A percentile compares a stretch with the other conserved stretches of the same genome.
Evolutionary conservation across 2,888 invertebrate species (phyloP).

Genomic region (Ormyrus labotus): DNA sequence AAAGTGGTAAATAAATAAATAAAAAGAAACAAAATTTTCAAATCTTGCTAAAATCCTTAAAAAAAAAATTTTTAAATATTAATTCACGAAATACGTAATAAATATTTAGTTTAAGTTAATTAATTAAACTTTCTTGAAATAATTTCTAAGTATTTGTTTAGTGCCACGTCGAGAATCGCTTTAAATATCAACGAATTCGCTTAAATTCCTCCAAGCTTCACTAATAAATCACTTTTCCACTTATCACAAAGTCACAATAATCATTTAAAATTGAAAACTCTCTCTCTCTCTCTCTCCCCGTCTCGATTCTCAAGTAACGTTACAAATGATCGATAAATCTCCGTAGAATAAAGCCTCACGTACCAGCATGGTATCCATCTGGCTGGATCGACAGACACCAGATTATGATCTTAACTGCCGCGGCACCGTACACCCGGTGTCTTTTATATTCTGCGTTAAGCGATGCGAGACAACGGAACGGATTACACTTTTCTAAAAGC

Average conservation of each 20-base stretch:
- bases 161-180: no score
- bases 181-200: no score
- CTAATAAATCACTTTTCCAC: constrained; percentile 17
- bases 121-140: no score
- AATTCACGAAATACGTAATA: no score
- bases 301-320: no score
- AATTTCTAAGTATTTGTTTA: no score
- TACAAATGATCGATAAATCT: constrained; percentile 18
- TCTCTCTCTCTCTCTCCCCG: no score
- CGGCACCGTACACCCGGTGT: constrained; percentile 61
- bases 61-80: no score
- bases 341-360: constrained; percentile 57
- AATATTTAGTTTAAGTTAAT: no score
- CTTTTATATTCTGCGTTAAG: constrained; percentile 73
- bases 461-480: constrained; percentile 72
- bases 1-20: no score
- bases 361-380: constrained; percentile 70
- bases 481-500: constrained; percentile 72
- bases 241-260: constrained; percentile 37
- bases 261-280: background rate
- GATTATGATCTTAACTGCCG: constrained; percentile 69
- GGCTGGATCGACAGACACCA: constrained; percentile 63
- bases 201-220: background rate
- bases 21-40: no score
- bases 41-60: no score